Base-by-base conservation (phyloP, 2,888 invertebrate genomes). In the Hydrotaea diabolus region DNA sequence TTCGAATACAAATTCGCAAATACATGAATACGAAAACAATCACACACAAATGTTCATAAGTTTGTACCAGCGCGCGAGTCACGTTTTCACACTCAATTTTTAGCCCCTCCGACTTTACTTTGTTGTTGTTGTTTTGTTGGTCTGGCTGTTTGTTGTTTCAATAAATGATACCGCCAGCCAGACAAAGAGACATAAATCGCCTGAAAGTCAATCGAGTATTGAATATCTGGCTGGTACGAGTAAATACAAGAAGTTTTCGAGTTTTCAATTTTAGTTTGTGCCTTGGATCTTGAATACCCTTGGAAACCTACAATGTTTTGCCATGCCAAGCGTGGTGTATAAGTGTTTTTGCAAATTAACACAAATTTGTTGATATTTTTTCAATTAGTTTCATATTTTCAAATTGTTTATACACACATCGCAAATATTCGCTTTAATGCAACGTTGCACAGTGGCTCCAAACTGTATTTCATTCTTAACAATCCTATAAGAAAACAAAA, bases 291-390 rank as follows among this genome's bases (percentile, higher is more conserved):
- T 31, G 7, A 26, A 1, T 69, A 69, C 69, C 69, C 69, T 69
- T 69, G 69, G n/a, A 69, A 69, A 43, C n/a, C 21, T 39, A n/a
- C 43, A 2, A 23, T 8, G 57, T 43, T 8, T 13, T 43, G 43
- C 15, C 13, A 43, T 7, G 26, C 64, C 36, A 39, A 7, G n/a
- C 2, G 49, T 69, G 69, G 15, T 13, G 36, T 39, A 11, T 11
- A 15, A 4, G 73, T 31, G 23, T 77, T 80, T 77, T 80, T 74
- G 78, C 76, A 85, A 85, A 85, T 85, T 83, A 83, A 85, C 72
- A 77, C 72, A 80, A 80, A 83, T 83, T 80, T 76, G 76, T 83
- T 83, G 46, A 31, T 78, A 80, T 83, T 83, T 83, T 69, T 80
- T 76, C 80, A 81, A 80, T 78, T 80, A 80, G 80, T 79, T 85